phyloP scores from a whole-genome alignment of 1,140 invertebrate genomes.

The Coenobita brevimanus region DNA sequence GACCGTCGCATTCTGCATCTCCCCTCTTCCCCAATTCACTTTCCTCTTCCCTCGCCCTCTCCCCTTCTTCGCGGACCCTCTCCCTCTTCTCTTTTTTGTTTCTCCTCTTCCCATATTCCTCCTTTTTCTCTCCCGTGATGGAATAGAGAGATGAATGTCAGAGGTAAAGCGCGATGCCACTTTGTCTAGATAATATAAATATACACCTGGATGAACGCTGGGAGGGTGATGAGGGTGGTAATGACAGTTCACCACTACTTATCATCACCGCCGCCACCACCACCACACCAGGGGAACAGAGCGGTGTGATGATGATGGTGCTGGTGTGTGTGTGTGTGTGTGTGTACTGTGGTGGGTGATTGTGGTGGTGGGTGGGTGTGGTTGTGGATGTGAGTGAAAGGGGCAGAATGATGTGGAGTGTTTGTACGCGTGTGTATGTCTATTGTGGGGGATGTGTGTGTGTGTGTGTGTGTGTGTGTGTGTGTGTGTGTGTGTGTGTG shows the following conservation, averaged over 20 bases:
- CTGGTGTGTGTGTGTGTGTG: too few relatives aligned
- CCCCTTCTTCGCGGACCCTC: constrained; percentile 57
- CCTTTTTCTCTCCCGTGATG: constrained; percentile 56
- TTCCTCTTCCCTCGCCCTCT: constrained; percentile 54
- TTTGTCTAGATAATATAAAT: constrained; percentile 25
- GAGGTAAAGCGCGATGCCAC: constrained; percentile 44
- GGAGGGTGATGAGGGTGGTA: not conserved
- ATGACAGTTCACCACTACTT: too few relatives aligned
- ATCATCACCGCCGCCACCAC: too few relatives aligned
- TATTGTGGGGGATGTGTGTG: not conserved
- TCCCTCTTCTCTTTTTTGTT: constrained; percentile 54
- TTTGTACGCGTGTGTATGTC: constrained; percentile 25
- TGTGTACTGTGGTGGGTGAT: too few relatives aligned
- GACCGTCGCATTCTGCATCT: constrained; percentile 46
- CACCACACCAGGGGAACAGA: too few relatives aligned
- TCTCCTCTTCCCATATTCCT: constrained; percentile 43
- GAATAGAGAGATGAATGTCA: constrained; percentile 59
- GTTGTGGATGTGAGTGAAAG: too few relatives aligned
- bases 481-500: not conserved
- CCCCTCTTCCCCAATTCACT: constrained; percentile 56
- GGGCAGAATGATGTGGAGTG: too few relatives aligned
- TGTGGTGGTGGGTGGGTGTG: too few relatives aligned
- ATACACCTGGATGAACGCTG: not conserved
- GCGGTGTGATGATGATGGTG: too few relatives aligned
- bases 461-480: not conserved